Evolutionary conservation across 1,140 invertebrate species (phyloP).

Genomic region (Sesamia nonagrioides): DNA sequence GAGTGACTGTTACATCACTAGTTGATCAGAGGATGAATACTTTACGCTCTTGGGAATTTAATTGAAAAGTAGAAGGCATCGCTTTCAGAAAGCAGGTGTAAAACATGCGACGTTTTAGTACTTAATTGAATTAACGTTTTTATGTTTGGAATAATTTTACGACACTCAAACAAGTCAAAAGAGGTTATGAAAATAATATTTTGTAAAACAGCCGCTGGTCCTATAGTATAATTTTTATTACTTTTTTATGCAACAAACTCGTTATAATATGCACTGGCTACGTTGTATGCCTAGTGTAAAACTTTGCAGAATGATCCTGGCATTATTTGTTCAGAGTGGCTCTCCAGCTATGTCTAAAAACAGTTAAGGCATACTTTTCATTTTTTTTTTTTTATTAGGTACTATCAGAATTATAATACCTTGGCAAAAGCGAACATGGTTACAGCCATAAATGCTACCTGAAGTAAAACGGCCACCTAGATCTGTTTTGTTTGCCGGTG

Average conservation of each 20-base stretch:
- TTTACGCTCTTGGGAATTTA: slow-evolving; percentile 1
- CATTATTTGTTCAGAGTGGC: neutral
- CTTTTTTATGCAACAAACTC: neutral
- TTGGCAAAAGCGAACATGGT: neutral
- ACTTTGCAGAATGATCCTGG: neutral
- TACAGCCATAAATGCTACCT: neutral
- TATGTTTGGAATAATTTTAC: slow-evolving; percentile 4
- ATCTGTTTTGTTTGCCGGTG: neutral
- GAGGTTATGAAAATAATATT: slow-evolving; percentile 1
- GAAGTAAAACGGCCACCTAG: neutral
- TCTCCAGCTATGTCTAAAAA: neutral
- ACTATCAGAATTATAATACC: neutral
- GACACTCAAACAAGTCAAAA: slow-evolving; percentile 4
- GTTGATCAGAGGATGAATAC: slow-evolving; percentile 19
- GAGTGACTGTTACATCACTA: slow-evolving; percentile 11
- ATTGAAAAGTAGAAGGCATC: neutral
- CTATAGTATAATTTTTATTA: neutral
- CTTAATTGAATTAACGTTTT: slow-evolving; percentile 19
- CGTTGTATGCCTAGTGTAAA: neutral
- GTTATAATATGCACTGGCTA: neutral
- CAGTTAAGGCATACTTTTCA: neutral
- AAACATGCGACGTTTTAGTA: neutral
- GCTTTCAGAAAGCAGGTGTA: neutral
- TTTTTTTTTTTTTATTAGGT: neutral
- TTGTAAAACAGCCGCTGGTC: neutral